phyloP scores from a whole-genome alignment of 2,113 vertebrate genomes.

The Peromyscus californicus region DNA sequence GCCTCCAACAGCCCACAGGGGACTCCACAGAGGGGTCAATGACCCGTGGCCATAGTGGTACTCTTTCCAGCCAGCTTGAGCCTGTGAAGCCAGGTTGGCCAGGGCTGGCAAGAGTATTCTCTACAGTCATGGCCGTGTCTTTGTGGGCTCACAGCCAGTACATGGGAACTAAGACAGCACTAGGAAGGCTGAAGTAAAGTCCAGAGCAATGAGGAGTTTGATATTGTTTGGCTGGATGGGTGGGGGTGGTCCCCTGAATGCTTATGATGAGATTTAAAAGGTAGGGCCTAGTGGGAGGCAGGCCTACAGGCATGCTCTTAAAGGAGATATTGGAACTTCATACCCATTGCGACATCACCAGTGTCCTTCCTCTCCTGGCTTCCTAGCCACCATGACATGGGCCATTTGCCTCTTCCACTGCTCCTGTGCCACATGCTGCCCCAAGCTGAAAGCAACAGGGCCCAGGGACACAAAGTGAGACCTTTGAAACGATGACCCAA shows the following conservation, averaged over 20 bases:
- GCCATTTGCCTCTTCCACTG: background rate
- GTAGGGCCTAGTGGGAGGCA: background rate
- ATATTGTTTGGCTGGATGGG: background rate
- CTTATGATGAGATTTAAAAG: background rate
- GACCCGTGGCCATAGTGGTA: background rate
- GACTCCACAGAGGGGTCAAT: background rate
- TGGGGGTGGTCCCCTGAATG: background rate
- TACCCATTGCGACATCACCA: background rate
- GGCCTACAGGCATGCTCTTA: background rate
- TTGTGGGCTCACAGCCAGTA: background rate
- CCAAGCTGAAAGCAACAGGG: background rate
- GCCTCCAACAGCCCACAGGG: background rate
- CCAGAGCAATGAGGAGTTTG: too few relatives aligned
- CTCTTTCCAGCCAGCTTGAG: background rate
- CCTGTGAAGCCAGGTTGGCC: background rate
- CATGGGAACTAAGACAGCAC: background rate
- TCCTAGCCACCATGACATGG: background rate
- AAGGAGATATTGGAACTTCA: background rate
- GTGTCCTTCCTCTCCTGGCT: background rate
- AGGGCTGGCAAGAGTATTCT: background rate
- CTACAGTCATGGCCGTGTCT: background rate
- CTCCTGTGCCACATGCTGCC: background rate
- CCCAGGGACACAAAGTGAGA: background rate
- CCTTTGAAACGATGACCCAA: background rate
- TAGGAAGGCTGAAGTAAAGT: background rate